phyloP scores from a whole-genome alignment of 2,113 vertebrate species.

The Silurus meridionalis region DNA sequence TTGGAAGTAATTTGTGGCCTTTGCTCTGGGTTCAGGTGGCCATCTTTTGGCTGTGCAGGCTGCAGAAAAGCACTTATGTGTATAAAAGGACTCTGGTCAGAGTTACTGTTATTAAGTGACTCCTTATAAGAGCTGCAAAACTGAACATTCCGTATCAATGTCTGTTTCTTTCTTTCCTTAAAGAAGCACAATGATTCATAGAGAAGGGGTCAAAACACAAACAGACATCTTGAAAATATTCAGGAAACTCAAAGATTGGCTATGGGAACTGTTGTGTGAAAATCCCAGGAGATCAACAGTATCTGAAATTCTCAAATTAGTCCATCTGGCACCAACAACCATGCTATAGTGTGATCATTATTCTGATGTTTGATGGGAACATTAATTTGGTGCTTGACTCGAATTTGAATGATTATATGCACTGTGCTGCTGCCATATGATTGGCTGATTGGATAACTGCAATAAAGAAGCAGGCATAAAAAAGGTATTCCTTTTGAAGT shows the following conservation, averaged over 20 bases:
- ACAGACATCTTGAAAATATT: neutral
- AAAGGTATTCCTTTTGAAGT: no score
- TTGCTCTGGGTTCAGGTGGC: constrained; percentile 20
- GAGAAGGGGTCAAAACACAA: neutral
- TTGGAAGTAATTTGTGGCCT: constrained; percentile 31
- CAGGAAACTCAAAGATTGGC: neutral
- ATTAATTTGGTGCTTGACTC: no score
- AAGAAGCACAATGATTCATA: neutral
- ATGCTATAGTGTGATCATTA: no score
- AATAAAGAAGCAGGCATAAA: no score
- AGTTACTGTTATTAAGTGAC: constrained; percentile 25
- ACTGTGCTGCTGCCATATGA: no score
- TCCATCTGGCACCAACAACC: no score
- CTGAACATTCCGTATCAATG: neutral
- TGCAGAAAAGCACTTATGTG: constrained; percentile 8
- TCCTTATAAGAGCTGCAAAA: constrained; percentile 23
- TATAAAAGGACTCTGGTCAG: constrained; percentile 20
- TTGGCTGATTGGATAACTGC: no score
- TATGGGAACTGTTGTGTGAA: neutral
- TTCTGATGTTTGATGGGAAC: no score
- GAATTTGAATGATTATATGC: no score
- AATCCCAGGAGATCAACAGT: no score
- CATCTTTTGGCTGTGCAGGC: constrained; percentile 36
- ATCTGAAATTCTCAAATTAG: no score
- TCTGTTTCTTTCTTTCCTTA: neutral